These are phyloP conservation scores for Anableps anableps DNA, from an alignment of 2,797 vertebrate genomes.

Conservation along the genomic window DNA sequence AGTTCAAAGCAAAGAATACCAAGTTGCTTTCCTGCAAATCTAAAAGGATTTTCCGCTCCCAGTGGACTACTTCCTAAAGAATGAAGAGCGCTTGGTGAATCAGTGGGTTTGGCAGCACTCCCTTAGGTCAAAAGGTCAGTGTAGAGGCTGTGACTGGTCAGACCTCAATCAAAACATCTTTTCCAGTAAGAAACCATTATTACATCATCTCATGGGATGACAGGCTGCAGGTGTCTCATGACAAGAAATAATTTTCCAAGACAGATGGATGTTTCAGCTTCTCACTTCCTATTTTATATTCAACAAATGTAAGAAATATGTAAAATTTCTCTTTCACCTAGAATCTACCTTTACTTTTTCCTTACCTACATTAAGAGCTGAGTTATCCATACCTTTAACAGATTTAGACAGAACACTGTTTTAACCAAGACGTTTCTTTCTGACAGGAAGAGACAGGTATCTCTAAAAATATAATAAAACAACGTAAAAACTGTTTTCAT, in stretches of 20 bases:
- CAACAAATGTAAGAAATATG: neutral
- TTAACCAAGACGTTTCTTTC: neutral
- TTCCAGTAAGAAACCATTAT: neutral
- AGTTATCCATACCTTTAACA: neutral
- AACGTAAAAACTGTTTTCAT: neutral
- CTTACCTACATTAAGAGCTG: neutral
- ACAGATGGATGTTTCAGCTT: constrained; percentile 9
- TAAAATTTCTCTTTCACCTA: neutral
- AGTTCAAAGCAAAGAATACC: neutral
- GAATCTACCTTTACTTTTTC: neutral
- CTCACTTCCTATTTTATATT: neutral
- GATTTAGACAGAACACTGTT: neutral
- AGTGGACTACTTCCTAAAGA: constrained; percentile 24
- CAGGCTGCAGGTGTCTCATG: constrained; percentile 13
- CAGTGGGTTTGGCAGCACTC: constrained; percentile 31
- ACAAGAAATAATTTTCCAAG: neutral
- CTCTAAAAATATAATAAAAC: no score
- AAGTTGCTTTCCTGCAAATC: constrained; percentile 11
- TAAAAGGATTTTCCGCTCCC: neutral
- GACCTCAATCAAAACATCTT: constrained; percentile 14
- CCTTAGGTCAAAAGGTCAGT: constrained; percentile 48
- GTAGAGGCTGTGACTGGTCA: constrained; percentile 20
- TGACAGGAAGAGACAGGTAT: no score
- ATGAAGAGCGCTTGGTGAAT: constrained; percentile 40
- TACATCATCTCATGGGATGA: neutral